Percentiles rank a stretch among this genome's conserved stretches.
Conservation (phyloP, 1,140 invertebrate genomes). For the Pollicipes pollicipes region DNA sequence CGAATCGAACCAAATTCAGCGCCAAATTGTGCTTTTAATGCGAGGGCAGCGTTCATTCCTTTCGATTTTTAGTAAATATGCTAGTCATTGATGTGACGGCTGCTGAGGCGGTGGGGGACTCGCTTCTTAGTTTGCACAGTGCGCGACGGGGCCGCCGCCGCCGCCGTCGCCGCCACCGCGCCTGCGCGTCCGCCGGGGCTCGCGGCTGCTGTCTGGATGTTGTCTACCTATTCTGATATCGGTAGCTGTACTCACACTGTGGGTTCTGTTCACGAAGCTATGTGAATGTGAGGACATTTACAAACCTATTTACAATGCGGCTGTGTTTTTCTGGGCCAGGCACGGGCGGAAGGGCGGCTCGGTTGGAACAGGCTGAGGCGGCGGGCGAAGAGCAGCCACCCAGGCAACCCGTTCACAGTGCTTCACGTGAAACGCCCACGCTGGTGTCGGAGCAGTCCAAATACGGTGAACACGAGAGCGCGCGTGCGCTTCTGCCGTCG, state of each 20-base stretch:
- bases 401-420: no score
- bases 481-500: no score
- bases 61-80: conserved; percentile 2
- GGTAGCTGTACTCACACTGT: neutral
- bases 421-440: no score
- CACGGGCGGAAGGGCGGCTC: no score
- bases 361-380: no score
- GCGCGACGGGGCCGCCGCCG: no score
- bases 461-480: no score
- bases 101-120: neutral
- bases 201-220: neutral
- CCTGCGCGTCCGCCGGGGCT: no score
- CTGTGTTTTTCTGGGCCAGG: no score
- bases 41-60: neutral
- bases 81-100: neutral
- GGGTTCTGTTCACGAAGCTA: neutral
- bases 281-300: neutral
- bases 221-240: conserved; percentile 2
- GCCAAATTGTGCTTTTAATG: neutral
- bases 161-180: no score
- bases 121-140: neutral
- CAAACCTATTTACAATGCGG: neutral
- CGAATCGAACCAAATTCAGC: neutral
- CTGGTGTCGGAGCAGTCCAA: no score
- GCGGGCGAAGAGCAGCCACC: no score